Conservation (phyloP, 2,888 invertebrate genomes). For the Tipula vernalis region DNA sequence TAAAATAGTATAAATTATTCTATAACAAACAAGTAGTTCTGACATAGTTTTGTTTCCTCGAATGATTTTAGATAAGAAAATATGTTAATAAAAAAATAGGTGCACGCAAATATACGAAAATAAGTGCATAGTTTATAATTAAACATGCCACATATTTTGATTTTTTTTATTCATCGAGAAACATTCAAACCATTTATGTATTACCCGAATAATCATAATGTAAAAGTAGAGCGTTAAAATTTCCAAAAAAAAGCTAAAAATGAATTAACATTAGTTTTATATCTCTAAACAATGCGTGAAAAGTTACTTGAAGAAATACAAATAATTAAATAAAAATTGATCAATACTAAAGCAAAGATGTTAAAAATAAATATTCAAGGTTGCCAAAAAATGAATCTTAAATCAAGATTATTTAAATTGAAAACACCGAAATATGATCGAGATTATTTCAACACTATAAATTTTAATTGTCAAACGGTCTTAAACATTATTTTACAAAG, state of each 20-base stretch:
- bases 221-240: no score
- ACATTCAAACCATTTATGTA: no score
- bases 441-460: neutral
- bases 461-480: neutral
- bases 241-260: neutral
- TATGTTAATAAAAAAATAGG: neutral
- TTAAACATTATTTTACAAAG: neutral
- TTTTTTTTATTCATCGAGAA: no score
- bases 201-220: no score
- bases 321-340: neutral
- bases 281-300: neutral
- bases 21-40: neutral
- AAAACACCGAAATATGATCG: neutral
- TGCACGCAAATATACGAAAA: no score
- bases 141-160: no score
- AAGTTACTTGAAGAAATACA: neutral
- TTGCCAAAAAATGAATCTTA: neutral
- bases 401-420: neutral
- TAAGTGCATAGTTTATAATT: no score
- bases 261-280: neutral
- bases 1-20: no score
- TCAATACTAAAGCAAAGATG: neutral
- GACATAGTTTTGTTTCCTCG: neutral
- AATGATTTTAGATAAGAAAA: neutral
- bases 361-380: neutral